Conservation (phyloP, 2,797 vertebrate species). For the Ambastaia sidthimunki region DNA sequence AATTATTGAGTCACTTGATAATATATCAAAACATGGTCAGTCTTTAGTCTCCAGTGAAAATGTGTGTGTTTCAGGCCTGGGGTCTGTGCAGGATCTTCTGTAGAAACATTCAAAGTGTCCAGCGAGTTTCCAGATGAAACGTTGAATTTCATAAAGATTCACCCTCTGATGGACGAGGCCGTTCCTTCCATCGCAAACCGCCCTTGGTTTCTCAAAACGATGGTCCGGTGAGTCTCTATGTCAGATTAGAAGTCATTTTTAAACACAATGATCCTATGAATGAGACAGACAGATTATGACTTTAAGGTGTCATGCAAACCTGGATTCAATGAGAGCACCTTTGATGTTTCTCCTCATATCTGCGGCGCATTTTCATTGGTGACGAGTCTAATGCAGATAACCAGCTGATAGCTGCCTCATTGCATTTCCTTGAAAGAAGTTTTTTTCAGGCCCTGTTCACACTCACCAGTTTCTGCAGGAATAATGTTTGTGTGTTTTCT, state of each 20-base stretch:
- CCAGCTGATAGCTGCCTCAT: too few relatives aligned
- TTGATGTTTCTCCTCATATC: too few relatives aligned
- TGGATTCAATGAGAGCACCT: too few relatives aligned
- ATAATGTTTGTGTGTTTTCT: constrained; percentile 18
- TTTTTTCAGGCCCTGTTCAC: too few relatives aligned
- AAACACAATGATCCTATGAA: not conserved
- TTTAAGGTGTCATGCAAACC: constrained; percentile 13
- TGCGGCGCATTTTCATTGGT: constrained; percentile 5
- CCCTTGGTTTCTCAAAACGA: constrained; percentile 97
- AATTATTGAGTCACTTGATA: not conserved
- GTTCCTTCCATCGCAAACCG: constrained; percentile 92
- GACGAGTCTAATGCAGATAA: not conserved
- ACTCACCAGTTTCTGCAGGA: too few relatives aligned
- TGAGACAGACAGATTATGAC: not conserved
- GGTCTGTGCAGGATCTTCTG: constrained; percentile 88
- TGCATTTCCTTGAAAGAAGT: too few relatives aligned
- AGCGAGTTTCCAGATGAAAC: constrained; percentile 98
- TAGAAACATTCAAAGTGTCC: constrained; percentile 91
- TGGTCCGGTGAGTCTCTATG: constrained; percentile 89
- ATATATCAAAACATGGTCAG: too few relatives aligned
- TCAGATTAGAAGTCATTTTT: not conserved
- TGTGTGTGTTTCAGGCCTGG: constrained; percentile 82
- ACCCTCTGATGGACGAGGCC: constrained; percentile 97
- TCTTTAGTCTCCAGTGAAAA: too few relatives aligned
- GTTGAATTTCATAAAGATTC: constrained; percentile 98